phyloP scores from a whole-genome alignment of 2,797 vertebrate species.

The Bradypodion ventrale region DNA sequence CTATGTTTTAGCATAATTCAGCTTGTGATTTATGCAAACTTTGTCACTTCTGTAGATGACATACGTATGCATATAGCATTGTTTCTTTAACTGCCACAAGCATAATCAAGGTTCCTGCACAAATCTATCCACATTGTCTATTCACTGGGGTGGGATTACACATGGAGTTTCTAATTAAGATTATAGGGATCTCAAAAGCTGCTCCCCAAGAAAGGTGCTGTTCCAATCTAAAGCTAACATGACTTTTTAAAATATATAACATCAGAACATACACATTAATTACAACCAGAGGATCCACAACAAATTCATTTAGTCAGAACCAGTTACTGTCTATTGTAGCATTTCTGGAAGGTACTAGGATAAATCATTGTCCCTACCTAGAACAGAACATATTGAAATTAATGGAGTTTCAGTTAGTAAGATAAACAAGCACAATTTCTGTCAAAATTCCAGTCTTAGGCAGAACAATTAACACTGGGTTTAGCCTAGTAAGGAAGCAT shows the following conservation, averaged over 20 bases:
- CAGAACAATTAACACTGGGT: background rate
- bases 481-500: background rate
- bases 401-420: too few relatives aligned
- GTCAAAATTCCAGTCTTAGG: background rate
- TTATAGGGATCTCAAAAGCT: background rate
- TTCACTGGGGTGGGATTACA: background rate
- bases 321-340: too few relatives aligned
- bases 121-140: background rate
- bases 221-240: background rate
- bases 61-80: background rate
- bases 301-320: background rate
- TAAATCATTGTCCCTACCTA: background rate
- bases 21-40: background rate
- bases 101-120: background rate
- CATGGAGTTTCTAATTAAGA: background rate
- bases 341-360: background rate
- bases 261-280: background rate
- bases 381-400: background rate
- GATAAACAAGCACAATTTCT: too few relatives aligned
- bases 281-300: background rate
- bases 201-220: too few relatives aligned
- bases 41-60: background rate
- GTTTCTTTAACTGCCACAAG: background rate
- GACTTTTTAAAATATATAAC: too few relatives aligned
- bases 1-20: background rate